phyloP scores from a whole-genome alignment of 2,797 vertebrate genomes.

The Falco biarmicus region DNA sequence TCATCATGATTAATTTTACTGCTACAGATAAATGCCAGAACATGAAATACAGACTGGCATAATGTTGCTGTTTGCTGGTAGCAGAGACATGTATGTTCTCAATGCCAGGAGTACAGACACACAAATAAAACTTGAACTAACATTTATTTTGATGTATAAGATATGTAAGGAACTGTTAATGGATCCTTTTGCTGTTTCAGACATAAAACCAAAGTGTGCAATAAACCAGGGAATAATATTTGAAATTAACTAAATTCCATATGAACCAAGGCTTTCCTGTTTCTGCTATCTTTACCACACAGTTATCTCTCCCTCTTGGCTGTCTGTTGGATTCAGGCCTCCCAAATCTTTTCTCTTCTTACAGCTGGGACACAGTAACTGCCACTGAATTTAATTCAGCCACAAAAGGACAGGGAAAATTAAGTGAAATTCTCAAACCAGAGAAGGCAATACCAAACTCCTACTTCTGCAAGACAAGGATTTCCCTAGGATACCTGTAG shows the following conservation, averaged over 20 bases:
- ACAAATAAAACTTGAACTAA: background rate
- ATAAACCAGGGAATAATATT: background rate
- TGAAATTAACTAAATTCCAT: background rate
- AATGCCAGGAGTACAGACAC: background rate
- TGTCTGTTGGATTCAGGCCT: background rate
- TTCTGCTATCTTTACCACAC: background rate
- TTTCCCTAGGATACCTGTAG: background rate
- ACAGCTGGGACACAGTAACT: background rate
- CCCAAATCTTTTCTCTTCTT: background rate
- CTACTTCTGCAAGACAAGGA: background rate
- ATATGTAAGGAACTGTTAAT: background rate
- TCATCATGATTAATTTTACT: background rate
- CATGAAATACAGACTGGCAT: background rate
- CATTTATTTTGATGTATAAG: background rate
- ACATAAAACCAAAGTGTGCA: background rate
- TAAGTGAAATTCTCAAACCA: background rate
- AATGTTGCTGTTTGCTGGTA: background rate
- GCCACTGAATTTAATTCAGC: background rate
- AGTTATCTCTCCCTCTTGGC: background rate
- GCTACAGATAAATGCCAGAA: background rate
- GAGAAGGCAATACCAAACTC: background rate
- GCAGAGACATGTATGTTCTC: accelerated
- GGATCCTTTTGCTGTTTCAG: background rate
- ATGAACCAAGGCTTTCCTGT: background rate
- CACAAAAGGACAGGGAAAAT: background rate